Conservation (phyloP, 2,113 vertebrate species). For the Lycocorax pyrrhopterus region DNA sequence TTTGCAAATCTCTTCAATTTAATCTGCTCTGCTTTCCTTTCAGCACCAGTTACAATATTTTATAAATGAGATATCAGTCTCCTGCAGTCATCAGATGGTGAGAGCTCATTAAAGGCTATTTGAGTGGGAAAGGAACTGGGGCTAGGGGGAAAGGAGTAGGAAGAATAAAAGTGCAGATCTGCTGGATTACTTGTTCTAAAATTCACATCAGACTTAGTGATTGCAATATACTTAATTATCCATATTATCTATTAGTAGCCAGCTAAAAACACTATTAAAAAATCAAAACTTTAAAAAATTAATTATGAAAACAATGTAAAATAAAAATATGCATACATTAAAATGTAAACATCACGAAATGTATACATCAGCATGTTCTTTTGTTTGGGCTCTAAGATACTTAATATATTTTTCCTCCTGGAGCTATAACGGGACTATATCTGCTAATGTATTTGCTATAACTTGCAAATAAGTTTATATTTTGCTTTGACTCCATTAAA, state of each 20-base stretch:
- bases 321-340: neutral
- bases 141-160: accelerated
- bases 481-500: neutral
- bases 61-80: neutral
- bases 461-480: neutral
- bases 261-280: neutral
- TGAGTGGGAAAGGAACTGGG: neutral
- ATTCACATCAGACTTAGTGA: neutral
- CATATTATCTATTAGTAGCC: neutral
- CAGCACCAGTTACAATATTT: neutral
- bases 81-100: neutral
- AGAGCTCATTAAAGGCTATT: neutral
- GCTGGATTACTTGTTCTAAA: neutral
- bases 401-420: neutral
- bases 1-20: neutral
- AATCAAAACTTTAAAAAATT: neutral
- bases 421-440: neutral
- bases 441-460: neutral
- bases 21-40: neutral
- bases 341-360: too few species aligned
- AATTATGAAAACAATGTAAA: neutral
- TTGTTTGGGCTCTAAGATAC: neutral
- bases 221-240: neutral
- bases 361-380: neutral
- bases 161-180: neutral